A percentile compares a stretch with the other conserved stretches of the same genome.
Evolutionary conservation across 2,888 invertebrate species (phyloP).

Genomic region (Seira musarum): DNA sequence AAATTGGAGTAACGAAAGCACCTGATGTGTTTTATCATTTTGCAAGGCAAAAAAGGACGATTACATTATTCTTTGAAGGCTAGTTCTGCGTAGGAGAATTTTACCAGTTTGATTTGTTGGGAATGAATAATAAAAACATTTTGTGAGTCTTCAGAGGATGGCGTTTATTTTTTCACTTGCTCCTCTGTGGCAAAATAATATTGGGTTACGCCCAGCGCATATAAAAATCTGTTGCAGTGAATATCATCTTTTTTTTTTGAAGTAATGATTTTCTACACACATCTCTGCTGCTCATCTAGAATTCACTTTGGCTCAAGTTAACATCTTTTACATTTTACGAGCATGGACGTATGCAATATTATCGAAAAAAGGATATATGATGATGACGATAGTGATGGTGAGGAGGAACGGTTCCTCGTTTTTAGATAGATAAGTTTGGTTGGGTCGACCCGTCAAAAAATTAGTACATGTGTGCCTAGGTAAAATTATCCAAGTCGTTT

Average conservation of each 20-base stretch:
- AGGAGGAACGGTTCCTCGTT: neutral
- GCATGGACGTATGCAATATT: neutral
- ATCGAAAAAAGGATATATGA: neutral
- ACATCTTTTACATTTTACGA: constrained; percentile 2
- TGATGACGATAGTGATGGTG: neutral
- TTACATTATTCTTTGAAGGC: constrained; percentile 30
- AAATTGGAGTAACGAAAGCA: neutral
- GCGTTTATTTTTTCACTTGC: constrained; percentile 39
- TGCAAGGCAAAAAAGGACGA: constrained; percentile 38
- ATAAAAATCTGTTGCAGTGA: constrained; percentile 50
- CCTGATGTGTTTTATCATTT: constrained; percentile 1
- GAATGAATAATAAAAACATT: constrained; percentile 16
- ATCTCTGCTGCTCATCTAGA: neutral
- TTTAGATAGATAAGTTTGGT: neutral
- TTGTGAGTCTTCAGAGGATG: constrained; percentile 31
- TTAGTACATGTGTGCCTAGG: neutral
- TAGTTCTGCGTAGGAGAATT: constrained; percentile 48
- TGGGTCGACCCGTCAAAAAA: constrained; percentile 4
- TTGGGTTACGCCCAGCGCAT: constrained; percentile 51
- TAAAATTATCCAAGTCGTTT: constrained; percentile 5
- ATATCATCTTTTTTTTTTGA: too few species aligned
- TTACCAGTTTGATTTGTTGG: constrained; percentile 30
- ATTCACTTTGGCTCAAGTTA: neutral
- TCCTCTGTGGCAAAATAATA: constrained; percentile 37
- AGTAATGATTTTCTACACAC: neutral